phyloP scores from a whole-genome alignment of 1,140 invertebrate species.

The Tetragonula clypearis region DNA sequence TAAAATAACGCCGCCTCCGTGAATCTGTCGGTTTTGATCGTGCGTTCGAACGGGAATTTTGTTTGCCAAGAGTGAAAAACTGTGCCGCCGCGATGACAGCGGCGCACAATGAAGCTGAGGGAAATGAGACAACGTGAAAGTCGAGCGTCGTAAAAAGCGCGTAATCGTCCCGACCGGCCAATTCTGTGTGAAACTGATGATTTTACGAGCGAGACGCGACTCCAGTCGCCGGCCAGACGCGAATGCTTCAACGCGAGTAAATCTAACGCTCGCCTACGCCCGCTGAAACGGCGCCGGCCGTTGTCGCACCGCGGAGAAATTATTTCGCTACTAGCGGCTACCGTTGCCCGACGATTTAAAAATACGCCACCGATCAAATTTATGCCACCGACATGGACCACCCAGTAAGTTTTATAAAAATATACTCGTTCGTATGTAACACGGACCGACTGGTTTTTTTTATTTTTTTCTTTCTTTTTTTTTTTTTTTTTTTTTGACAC shows the following conservation, averaged over 20 bases:
- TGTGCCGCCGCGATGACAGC: neutral
- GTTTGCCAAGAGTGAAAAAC: neutral
- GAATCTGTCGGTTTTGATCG: neutral
- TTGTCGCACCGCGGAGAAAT: constrained; percentile 35
- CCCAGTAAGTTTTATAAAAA: neutral
- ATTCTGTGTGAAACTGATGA: constrained; percentile 35
- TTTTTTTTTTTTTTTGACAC: neutral
- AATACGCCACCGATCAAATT: constrained; percentile 14
- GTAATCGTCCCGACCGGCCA: constrained; percentile 46
- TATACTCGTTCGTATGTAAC: neutral
- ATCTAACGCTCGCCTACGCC: constrained; percentile 58
- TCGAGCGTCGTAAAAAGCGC: constrained; percentile 27
- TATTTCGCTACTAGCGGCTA: constrained; percentile 32
- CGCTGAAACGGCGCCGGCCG: constrained; percentile 47
- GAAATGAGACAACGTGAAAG: neutral
- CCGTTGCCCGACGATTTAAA: constrained; percentile 28
- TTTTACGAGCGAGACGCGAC: constrained; percentile 60
- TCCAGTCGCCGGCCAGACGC: constrained; percentile 60
- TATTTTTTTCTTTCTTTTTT: too few species aligned
- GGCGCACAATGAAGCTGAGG: neutral
- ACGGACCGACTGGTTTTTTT: too few species aligned
- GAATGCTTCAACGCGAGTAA: constrained; percentile 57
- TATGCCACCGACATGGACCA: neutral
- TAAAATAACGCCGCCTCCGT: neutral
- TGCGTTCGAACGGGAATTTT: neutral